Percentiles rank a stretch among this genome's conserved stretches.
phyloP scores from a whole-genome alignment of 2,113 vertebrate species.

The Psittacula cyanocephala region DNA sequence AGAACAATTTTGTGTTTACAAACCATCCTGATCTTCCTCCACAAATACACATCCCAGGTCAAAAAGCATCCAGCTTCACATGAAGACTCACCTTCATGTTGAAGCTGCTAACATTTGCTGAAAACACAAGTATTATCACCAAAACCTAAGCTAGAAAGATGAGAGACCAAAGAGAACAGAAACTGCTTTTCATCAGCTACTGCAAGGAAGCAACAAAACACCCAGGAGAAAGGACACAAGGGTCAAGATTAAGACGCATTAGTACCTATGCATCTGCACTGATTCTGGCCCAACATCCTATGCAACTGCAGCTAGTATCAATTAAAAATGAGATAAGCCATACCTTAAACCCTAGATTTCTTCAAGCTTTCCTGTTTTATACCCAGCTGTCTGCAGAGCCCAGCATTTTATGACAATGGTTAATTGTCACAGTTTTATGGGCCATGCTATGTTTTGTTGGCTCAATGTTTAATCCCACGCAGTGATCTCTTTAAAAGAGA shows the following conservation, averaged over 20 bases:
- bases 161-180: not conserved
- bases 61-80: not conserved
- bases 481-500: not conserved
- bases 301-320: not conserved
- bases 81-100: rapidly evolving
- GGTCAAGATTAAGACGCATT: not conserved
- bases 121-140: not conserved
- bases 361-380: not conserved
- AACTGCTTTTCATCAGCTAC: not conserved
- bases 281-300: not conserved
- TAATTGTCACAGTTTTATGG: not conserved
- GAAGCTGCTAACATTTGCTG: not conserved
- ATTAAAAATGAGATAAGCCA: not conserved
- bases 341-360: not conserved
- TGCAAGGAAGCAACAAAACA: not conserved
- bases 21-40: not conserved
- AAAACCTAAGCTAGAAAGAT: not conserved
- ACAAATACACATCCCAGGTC: not conserved
- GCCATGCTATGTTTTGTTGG: not conserved
- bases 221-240: not conserved
- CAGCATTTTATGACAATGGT: not conserved
- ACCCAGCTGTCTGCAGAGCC: not conserved
- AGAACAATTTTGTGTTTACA: not conserved
- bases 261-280: not conserved
- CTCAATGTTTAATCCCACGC: not conserved